Conservation (phyloP, 2,113 vertebrate species). For the Thunnus maccoyii region DNA sequence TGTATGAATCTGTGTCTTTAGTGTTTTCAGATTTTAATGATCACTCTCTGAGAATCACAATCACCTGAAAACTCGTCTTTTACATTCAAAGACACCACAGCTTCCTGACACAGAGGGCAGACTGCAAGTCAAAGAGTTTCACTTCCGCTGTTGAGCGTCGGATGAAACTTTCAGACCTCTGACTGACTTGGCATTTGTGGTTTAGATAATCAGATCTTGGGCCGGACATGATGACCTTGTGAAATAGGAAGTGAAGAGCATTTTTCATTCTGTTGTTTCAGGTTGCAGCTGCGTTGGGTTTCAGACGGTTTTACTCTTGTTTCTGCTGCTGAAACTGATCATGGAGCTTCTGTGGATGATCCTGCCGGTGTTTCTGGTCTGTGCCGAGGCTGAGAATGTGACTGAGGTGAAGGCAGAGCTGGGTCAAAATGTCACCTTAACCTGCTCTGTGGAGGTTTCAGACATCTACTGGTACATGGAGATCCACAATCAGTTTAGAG, state of each 20-base stretch:
- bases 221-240: accelerated
- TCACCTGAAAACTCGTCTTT: too few relatives aligned
- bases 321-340: neutral
- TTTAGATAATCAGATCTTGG: neutral
- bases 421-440: slow-evolving; percentile 2
- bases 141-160: neutral
- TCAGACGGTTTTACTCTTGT: neutral
- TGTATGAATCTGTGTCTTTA: too few relatives aligned
- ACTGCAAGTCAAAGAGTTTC: neutral
- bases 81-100: too few relatives aligned
- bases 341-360: slow-evolving; percentile 29
- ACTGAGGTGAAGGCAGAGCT: neutral
- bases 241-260: neutral
- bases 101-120: too few relatives aligned
- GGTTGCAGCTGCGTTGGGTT: accelerated
- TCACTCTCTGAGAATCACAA: too few relatives aligned
- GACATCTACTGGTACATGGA: neutral
- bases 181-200: neutral
- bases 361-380: accelerated
- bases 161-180: neutral
- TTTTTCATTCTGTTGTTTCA: neutral
- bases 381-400: accelerated
- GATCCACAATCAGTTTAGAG: accelerated
- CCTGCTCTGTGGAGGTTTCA: accelerated
- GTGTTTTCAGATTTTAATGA: too few relatives aligned